Conservation (phyloP, 2,888 invertebrate species). For the Oxycera nigricornis region DNA sequence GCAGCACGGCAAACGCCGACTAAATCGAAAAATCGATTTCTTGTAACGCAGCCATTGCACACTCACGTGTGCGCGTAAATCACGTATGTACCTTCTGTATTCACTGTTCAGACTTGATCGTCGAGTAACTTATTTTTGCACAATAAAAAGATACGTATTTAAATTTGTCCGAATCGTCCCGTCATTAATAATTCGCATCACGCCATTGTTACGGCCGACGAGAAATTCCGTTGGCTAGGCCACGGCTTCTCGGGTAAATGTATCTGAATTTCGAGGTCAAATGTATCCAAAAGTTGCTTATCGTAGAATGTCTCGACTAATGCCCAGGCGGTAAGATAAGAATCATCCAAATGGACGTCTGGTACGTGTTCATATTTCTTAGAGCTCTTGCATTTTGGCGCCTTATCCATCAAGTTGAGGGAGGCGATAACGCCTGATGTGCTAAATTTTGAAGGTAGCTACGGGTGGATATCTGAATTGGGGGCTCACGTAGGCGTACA, state of each 20-base stretch:
- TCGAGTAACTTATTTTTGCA: not conserved
- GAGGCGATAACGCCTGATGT: not conserved
- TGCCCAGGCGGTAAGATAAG: not conserved
- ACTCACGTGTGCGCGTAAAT: not conserved
- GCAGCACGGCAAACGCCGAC: not conserved
- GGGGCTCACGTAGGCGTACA: not conserved
- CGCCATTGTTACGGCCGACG: not conserved
- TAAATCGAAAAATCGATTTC: slow-evolving; percentile 3
- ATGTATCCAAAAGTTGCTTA: not conserved
- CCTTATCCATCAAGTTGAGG: not conserved
- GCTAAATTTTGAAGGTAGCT: not conserved
- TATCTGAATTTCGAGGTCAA: not conserved
- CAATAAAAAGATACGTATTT: not conserved
- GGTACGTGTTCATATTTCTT: not conserved
- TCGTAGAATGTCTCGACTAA: not conserved
- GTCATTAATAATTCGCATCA: slow-evolving; percentile 4
- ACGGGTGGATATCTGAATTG: not conserved
- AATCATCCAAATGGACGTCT: not conserved
- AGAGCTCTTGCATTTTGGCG: not conserved
- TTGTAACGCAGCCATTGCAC: not conserved
- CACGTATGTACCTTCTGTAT: not conserved
- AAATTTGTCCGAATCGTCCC: not conserved
- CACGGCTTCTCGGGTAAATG: not conserved
- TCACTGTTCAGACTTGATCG: not conserved
- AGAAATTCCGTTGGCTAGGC: not conserved